Base-by-base conservation (phyloP, 2,113 vertebrate species). In the Stegastes partitus region DNA sequence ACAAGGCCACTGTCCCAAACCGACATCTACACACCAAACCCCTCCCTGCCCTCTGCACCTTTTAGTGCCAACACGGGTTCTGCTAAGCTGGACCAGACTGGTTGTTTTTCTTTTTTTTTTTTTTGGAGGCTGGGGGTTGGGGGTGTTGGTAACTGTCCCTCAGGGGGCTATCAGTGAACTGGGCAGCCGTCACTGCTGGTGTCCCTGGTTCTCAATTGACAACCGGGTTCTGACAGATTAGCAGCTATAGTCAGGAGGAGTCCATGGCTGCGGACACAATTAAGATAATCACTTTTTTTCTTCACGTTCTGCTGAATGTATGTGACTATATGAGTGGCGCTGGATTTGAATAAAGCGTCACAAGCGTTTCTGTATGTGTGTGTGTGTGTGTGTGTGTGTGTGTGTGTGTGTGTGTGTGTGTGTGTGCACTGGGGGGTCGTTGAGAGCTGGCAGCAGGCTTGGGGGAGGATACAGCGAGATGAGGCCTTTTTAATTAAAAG, bases 401-500 rank as follows among this genome's bases (percentile, higher is more conserved):
- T 39, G 63, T n/a, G 50, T 50, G 57, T 61, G 78, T 44, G 76
- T 44, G 74, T 22, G 34, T 2, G 16, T 18, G 45, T 45, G 57
- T 61, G 76, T 45, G 76, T 44, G 75, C 22, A 26, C 14, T 37
- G 42, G 72, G 78, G 58, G 82, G 73, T 61, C 10, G 54, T 45
- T 69, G 55, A 63, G 72, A 47, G 64, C 78, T 55, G 69, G 75
- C 84, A 81, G 79, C 77, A 78, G 79, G 77, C 74, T 80, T 85
- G 83, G 79, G 80, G 88, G 91, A 84, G 87, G 91, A 84, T 86
- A 83, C 72, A 80, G 64, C 63, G 25, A 88, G 82, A 91, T 79
- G 89, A 92, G 89, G 77, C 79, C 84, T 87, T 92, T 91, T 91
- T 91, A 93, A 94, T 93, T 93, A 93, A 95, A 93, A 87, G 89